phyloP scores from a whole-genome alignment of 2,797 vertebrate genomes.

The Onychomys leucogaster region DNA sequence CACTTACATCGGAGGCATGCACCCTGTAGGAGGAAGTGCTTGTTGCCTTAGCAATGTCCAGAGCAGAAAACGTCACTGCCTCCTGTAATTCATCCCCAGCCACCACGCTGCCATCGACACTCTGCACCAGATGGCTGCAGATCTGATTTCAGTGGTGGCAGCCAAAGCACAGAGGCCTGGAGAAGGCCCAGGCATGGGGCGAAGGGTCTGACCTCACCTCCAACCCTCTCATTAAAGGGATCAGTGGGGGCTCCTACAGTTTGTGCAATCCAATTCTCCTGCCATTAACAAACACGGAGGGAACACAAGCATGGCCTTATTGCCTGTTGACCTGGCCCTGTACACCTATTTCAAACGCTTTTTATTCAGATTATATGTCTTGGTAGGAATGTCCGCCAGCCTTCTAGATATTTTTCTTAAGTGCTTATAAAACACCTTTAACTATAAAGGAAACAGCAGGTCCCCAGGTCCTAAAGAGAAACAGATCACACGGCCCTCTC shows the following conservation, averaged over 20 bases:
- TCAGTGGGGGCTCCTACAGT: not conserved
- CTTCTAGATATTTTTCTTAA: not conserved
- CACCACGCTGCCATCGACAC: constrained; percentile 65
- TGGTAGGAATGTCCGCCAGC: not conserved
- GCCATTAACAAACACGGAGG: not conserved
- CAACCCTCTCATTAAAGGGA: constrained; percentile 47
- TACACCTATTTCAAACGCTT: not conserved
- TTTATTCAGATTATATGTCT: not conserved
- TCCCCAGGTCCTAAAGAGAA: not conserved
- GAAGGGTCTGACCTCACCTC: constrained; percentile 62
- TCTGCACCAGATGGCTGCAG: constrained; percentile 69
- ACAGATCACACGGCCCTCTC: not conserved
- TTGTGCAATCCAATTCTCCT: not conserved
- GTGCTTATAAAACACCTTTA: not conserved
- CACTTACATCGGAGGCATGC: constrained; percentile 49
- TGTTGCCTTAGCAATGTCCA: constrained; percentile 66
- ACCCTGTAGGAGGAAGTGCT: not conserved
- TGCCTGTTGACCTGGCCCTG: not conserved
- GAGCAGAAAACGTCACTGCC: constrained; percentile 46
- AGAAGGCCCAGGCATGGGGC: constrained; percentile 44
- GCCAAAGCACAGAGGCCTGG: constrained; percentile 47
- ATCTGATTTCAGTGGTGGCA: constrained; percentile 65
- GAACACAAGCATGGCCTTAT: not conserved
- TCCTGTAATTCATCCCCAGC: constrained; percentile 67
- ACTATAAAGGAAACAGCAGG: not conserved